These are phyloP conservation scores for Epiblema foenella DNA, from an alignment of 2,888 invertebrate species.

Conservation along the genomic window DNA sequence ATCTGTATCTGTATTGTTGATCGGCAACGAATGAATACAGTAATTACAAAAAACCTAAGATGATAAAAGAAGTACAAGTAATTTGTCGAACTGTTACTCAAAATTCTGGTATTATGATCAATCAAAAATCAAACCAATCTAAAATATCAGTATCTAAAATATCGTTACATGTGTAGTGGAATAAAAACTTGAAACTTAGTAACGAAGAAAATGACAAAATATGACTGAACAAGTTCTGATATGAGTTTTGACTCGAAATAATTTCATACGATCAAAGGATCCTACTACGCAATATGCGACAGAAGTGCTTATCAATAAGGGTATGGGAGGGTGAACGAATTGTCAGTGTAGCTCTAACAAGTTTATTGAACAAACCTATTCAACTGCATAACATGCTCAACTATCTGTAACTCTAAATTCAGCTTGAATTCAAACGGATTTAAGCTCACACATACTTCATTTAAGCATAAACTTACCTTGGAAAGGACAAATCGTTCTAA, in stretches of 20 bases:
- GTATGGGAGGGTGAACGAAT: not conserved
- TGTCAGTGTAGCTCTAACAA: not conserved
- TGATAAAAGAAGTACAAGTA: too few species aligned
- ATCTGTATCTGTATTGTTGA: too few species aligned
- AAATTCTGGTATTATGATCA: too few species aligned
- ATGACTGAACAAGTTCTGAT: not conserved
- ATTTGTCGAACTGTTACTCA: too few species aligned
- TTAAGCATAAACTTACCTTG: slow-evolving; percentile 1
- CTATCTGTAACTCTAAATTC: slow-evolving; percentile 19
- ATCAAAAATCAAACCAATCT: too few species aligned
- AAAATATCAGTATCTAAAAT: too few species aligned
- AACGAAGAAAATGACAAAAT: not conserved
- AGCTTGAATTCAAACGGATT: not conserved
- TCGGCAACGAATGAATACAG: too few species aligned
- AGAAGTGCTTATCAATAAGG: not conserved
- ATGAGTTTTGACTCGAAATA: not conserved
- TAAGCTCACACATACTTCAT: not conserved
- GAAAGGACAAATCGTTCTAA: slow-evolving; percentile 18
- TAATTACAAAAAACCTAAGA: too few species aligned
- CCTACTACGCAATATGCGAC: not conserved
- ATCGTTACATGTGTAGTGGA: too few species aligned
- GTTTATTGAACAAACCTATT: slow-evolving; percentile 2
- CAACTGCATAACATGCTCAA: slow-evolving; percentile 14
- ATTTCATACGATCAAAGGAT: slow-evolving; percentile 2
- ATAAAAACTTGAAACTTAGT: too few species aligned